phyloP scores from a whole-genome alignment of 2,797 vertebrate species.

The Acrocephalus scirpaceus region DNA sequence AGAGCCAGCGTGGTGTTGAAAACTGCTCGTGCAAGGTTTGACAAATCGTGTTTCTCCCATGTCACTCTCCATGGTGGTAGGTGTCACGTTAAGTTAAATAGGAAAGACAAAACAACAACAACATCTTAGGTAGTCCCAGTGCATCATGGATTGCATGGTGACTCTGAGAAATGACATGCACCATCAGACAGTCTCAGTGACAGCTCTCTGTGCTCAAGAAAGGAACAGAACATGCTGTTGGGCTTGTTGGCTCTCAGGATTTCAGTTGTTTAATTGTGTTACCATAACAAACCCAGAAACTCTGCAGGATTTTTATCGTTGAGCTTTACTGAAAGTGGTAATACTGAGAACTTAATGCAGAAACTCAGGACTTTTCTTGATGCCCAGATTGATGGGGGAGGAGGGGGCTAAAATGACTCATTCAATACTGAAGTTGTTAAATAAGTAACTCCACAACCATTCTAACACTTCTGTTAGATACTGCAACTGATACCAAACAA shows the following conservation, averaged over 20 bases:
- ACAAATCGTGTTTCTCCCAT: fast-evolving
- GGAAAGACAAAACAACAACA: neutral
- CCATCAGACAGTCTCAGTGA: neutral
- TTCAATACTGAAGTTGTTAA: neutral
- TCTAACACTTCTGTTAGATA: neutral
- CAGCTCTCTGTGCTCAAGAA: neutral
- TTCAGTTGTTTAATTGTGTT: neutral
- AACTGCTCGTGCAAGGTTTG: neutral
- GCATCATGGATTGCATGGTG: fast-evolving
- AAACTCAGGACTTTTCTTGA: neutral
- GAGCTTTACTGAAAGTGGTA: neutral
- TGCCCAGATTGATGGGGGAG: neutral
- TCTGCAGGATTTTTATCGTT: neutral
- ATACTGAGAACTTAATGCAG: neutral
- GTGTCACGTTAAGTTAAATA: fast-evolving
- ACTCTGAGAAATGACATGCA: neutral
- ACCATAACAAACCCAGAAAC: neutral
- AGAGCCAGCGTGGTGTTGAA: neutral
- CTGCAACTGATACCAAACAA: neutral
- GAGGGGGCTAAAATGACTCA: neutral
- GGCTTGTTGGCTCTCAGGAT: neutral
- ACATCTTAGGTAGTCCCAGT: neutral
- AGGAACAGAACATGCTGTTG: neutral
- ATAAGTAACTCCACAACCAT: neutral
- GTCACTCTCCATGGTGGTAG: neutral